These are phyloP conservation scores for Machimus atricapillus DNA, from an alignment of 2,888 invertebrate species.

Conservation along the genomic window DNA sequence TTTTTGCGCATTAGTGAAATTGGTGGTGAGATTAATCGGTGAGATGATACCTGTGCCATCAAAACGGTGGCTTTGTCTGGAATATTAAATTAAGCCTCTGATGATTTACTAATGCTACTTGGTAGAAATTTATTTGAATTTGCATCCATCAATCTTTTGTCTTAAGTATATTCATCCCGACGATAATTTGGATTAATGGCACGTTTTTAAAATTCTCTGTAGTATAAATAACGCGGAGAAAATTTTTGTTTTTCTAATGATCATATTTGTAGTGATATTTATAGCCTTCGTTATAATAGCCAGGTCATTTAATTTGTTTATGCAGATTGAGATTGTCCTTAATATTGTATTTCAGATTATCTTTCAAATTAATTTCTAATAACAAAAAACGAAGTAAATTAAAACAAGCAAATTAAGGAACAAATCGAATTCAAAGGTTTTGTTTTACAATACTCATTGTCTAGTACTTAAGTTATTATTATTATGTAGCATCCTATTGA, in stretches of 20 bases:
- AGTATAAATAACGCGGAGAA: not conserved
- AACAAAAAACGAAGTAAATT: too few species aligned
- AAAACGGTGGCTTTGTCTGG: not conserved
- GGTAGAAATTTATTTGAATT: not conserved
- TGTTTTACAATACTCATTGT: too few species aligned
- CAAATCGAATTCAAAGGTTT: too few species aligned
- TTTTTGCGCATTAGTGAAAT: conserved; percentile 3
- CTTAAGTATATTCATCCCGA: not conserved
- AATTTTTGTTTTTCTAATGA: not conserved
- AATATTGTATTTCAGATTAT: too few species aligned
- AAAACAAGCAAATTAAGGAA: too few species aligned
- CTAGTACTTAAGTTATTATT: too few species aligned
- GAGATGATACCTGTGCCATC: not conserved
- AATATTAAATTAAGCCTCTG: not conserved
- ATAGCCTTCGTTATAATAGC: not conserved
- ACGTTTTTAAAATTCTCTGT: not conserved
- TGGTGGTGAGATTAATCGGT: not conserved
- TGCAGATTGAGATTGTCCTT: too few species aligned
- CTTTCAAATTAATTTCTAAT: too few species aligned
- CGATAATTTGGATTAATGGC: not conserved
- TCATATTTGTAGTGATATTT: not conserved
- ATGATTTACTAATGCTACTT: not conserved
- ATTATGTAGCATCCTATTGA: too few species aligned
- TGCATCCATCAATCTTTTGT: not conserved
- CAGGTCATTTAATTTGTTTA: too few species aligned